A percentile compares a stretch with the other conserved stretches of the same genome.
These are phyloP conservation scores for Cygnus buccinator DNA, from an alignment of 2,113 vertebrate genomes.

Conservation along the genomic window DNA sequence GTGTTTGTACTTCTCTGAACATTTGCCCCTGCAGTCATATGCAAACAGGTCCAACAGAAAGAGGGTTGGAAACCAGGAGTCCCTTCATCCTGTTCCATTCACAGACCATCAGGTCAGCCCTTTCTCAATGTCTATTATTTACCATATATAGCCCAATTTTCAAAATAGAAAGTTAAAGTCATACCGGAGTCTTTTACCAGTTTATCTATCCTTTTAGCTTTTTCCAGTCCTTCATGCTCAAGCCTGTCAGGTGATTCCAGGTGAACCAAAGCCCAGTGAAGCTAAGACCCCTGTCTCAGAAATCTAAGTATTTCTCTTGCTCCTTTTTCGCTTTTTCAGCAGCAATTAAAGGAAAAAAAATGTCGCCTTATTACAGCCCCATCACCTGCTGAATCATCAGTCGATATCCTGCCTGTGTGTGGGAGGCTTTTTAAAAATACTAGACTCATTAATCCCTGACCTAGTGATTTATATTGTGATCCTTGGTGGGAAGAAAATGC, in stretches of 20 bases:
- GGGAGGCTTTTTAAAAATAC: slow-evolving; percentile 30
- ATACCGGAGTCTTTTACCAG: background rate
- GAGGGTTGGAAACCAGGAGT: background rate
- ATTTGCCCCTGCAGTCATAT: background rate
- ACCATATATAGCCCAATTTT: background rate
- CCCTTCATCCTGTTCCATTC: background rate
- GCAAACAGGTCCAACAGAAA: background rate
- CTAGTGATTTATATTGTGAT: slow-evolving; percentile 38
- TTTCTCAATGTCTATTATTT: background rate
- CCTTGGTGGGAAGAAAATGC: background rate
- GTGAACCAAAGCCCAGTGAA: background rate
- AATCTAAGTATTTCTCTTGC: background rate
- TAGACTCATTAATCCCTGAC: slow-evolving; percentile 44
- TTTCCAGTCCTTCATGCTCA: background rate
- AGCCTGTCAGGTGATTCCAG: background rate
- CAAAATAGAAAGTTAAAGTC: background rate
- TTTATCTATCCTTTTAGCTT: slow-evolving; percentile 25
- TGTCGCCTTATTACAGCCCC: background rate
- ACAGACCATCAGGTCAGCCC: background rate
- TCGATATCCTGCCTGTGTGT: background rate
- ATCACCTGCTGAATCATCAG: slow-evolving; percentile 42
- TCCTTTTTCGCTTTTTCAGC: slow-evolving; percentile 1
- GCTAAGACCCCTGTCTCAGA: background rate
- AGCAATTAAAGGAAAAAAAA: slow-evolving; percentile 49
- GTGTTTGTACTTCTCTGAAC: background rate